Percentiles rank a stretch among this genome's conserved stretches.
Evolutionary conservation across 2,113 vertebrate genomes (phyloP).

Genomic region (Cyanoramphus novaezelandiae): DNA sequence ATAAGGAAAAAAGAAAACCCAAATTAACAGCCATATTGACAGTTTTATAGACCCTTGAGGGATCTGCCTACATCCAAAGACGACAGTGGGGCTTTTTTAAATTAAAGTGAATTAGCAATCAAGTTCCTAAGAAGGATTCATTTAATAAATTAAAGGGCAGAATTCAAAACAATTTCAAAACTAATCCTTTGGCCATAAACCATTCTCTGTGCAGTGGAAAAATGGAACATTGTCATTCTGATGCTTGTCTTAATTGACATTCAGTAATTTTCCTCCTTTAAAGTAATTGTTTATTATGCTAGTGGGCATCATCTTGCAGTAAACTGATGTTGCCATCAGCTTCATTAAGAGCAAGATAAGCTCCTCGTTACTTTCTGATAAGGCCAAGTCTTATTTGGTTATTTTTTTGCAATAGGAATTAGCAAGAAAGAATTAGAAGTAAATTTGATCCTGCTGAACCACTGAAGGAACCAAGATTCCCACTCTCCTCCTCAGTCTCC

Average conservation of each 20-base stretch:
- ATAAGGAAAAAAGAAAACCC: constrained; percentile 13
- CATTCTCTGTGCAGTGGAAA: constrained; percentile 35
- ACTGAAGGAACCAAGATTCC: background rate
- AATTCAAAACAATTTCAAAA: constrained; percentile 57
- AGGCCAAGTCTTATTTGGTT: background rate
- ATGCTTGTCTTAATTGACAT: constrained; percentile 28
- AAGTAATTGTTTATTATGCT: background rate
- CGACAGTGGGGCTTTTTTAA: constrained; percentile 26
- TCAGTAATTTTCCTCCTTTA: constrained; percentile 22
- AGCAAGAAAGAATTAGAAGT: background rate
- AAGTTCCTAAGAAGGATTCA: constrained; percentile 45
- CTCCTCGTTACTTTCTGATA: background rate
- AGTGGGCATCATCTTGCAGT: background rate
- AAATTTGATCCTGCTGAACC: background rate
- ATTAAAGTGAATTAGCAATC: constrained; percentile 60
- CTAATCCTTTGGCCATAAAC: constrained; percentile 38
- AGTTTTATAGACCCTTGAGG: constrained; percentile 50
- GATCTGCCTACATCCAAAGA: constrained; percentile 31
- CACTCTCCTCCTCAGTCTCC: background rate
- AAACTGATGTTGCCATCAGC: background rate
- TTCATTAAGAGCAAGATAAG: background rate
- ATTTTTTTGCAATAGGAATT: background rate
- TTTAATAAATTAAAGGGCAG: constrained; percentile 52
- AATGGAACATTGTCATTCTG: constrained; percentile 32
- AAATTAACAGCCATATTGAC: constrained; percentile 49